Conservation (phyloP, 2,888 invertebrate genomes). For the Limulus polyphemus region DNA sequence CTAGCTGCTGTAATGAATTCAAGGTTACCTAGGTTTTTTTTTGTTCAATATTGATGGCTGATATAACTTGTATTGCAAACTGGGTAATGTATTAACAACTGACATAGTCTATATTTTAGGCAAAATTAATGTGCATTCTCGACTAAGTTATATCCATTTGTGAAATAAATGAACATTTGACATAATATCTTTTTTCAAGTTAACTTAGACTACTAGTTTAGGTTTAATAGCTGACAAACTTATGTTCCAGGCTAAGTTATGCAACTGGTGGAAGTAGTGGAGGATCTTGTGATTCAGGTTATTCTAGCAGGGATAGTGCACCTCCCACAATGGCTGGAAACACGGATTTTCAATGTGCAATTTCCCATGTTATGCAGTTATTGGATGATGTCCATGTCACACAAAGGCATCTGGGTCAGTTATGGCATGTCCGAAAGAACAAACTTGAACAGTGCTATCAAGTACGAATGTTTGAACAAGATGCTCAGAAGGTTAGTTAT, state of each 20-base stretch:
- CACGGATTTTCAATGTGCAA: slow-evolving; percentile 47
- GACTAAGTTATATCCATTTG: no score
- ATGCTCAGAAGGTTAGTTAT: slow-evolving; percentile 72
- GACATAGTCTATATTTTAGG: no score
- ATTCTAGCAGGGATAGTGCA: slow-evolving; percentile 54
- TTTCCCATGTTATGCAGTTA: slow-evolving; percentile 36
- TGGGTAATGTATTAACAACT: no score
- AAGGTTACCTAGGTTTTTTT: no score
- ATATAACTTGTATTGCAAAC: no score
- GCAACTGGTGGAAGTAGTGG: slow-evolving; percentile 43
- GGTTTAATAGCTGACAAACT: not conserved
- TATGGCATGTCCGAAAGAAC: slow-evolving; percentile 89
- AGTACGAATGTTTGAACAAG: slow-evolving; percentile 86
- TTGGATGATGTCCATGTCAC: slow-evolving; percentile 64
- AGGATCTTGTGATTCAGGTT: slow-evolving; percentile 52
- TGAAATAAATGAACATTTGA: no score
- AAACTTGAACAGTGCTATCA: slow-evolving; percentile 95
- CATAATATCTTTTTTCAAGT: no score
- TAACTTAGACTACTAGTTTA: no score
- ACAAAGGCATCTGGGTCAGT: slow-evolving; percentile 76
- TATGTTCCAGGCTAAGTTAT: slow-evolving; percentile 38
- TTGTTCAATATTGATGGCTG: no score
- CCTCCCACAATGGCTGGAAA: slow-evolving; percentile 46
- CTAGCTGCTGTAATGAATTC: no score
- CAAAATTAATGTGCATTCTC: no score